These are phyloP conservation scores for Malurus alboscapulatus DNA, from an alignment of 2,113 vertebrate genomes.

Conservation along the genomic window DNA sequence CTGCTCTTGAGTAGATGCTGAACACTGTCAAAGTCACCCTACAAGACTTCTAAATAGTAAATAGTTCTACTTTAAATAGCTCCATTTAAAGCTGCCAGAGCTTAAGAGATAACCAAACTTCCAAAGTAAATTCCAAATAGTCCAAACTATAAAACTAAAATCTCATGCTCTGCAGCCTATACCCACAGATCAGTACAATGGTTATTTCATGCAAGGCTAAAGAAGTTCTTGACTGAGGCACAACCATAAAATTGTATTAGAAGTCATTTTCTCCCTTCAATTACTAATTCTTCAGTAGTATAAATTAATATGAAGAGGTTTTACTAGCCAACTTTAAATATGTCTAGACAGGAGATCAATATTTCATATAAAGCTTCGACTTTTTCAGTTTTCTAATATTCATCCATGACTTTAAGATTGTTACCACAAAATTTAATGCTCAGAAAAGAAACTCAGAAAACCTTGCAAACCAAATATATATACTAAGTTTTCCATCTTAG, in stretches of 20 bases:
- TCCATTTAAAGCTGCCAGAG: neutral
- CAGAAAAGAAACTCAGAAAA: neutral
- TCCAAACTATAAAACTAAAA: neutral
- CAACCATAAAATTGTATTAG: neutral
- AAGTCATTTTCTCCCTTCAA: neutral
- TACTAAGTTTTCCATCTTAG: neutral
- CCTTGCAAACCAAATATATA: neutral
- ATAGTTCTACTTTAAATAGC: neutral
- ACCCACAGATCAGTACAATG: neutral
- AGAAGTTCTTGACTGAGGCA: neutral
- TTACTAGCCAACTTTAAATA: slow-evolving; percentile 10
- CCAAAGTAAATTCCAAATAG: neutral
- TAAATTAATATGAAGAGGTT: slow-evolving; percentile 19
- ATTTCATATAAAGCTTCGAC: slow-evolving; percentile 2
- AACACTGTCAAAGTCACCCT: neutral
- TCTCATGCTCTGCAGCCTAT: neutral
- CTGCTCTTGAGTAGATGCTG: neutral
- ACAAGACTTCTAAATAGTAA: neutral
- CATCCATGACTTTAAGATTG: neutral
- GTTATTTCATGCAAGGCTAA: neutral
- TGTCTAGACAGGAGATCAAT: slow-evolving; percentile 42
- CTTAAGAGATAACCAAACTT: neutral
- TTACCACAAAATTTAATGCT: neutral
- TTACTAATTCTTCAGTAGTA: neutral
- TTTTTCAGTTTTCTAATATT: slow-evolving; percentile 4